Conservation (phyloP, 2,797 vertebrate genomes). For the Harpagifer antarcticus region DNA sequence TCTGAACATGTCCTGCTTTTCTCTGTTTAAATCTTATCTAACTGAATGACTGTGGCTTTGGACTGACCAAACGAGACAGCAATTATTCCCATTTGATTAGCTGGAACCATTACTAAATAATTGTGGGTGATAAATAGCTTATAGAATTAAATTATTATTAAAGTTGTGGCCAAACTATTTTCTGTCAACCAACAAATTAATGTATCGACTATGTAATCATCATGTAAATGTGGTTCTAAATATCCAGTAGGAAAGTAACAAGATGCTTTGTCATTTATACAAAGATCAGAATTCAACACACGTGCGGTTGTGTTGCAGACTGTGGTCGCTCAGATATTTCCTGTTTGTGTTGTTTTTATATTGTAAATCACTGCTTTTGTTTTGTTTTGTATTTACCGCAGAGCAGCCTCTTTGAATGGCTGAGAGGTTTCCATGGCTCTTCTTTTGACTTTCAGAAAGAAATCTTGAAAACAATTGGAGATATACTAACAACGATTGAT, state of each 20-base stretch:
- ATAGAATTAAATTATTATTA: not conserved
- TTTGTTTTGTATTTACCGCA: conserved; percentile 15
- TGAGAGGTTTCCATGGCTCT: too few species aligned
- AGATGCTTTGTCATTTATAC: not conserved
- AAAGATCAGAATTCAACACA: not conserved
- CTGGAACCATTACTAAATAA: too few species aligned
- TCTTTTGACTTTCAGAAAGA: too few species aligned
- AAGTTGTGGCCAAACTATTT: not conserved
- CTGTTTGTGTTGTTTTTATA: conserved; percentile 21
- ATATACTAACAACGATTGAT: too few species aligned
- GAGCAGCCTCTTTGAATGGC: conserved; percentile 14
- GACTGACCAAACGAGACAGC: too few species aligned
- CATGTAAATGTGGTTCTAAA: not conserved
- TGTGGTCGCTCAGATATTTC: conserved; percentile 16
- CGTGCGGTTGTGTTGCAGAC: not conserved
- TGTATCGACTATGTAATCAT: not conserved
- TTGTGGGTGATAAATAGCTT: not conserved
- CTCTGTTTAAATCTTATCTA: not conserved
- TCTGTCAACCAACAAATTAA: not conserved
- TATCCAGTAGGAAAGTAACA: not conserved
- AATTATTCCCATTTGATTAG: too few species aligned
- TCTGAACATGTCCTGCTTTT: not conserved
- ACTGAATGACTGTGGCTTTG: not conserved
- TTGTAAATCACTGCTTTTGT: conserved; percentile 5
- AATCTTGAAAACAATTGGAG: too few species aligned